Evolutionary conservation across 2,888 invertebrate species (phyloP).

Genomic region (Strigamia crassipes): DNA sequence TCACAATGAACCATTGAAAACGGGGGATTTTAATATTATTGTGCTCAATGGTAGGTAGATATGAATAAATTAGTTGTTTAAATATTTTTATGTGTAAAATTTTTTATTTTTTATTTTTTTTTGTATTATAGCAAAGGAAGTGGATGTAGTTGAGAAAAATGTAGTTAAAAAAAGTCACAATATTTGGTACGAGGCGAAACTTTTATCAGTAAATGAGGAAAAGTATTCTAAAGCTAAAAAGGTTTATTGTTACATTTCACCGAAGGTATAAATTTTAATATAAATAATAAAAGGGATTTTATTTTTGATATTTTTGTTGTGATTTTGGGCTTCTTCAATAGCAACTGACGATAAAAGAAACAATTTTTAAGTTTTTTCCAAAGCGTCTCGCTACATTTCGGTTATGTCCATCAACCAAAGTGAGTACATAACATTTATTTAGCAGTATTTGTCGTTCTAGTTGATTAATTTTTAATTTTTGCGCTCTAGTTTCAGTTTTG

Average conservation of each 20-base stretch:
- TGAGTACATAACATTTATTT: constrained; percentile 56
- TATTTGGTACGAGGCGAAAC: constrained; percentile 78
- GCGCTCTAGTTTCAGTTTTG: constrained; percentile 70
- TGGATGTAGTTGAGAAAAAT: constrained; percentile 83
- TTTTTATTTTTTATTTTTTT: background rate
- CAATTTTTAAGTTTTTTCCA: constrained; percentile 88
- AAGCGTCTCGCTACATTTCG: constrained; percentile 88
- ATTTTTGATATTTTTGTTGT: background rate
- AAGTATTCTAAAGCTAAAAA: constrained; percentile 76
- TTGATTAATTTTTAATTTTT: constrained; percentile 47
- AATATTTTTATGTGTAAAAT: background rate
- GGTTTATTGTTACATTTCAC: constrained; percentile 86
- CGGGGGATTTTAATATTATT: constrained; percentile 90
- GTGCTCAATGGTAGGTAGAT: constrained; percentile 76
- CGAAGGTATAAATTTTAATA: constrained; percentile 64
- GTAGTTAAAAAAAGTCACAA: constrained; percentile 82
- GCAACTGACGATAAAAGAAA: constrained; percentile 90
- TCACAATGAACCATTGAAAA: constrained; percentile 74
- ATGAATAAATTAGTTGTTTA: background rate
- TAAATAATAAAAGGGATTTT: background rate
- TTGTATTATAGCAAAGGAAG: constrained; percentile 68
- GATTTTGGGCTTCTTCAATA: constrained; percentile 53
- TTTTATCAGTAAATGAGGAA: constrained; percentile 69
- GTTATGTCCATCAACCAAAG: constrained; percentile 92
- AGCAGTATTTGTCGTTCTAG: background rate